Evolutionary conservation across 1,140 invertebrate species (phyloP), one percentile per base, ranked within the genome.

Genomic region (Cotesia chilonis): DNA sequence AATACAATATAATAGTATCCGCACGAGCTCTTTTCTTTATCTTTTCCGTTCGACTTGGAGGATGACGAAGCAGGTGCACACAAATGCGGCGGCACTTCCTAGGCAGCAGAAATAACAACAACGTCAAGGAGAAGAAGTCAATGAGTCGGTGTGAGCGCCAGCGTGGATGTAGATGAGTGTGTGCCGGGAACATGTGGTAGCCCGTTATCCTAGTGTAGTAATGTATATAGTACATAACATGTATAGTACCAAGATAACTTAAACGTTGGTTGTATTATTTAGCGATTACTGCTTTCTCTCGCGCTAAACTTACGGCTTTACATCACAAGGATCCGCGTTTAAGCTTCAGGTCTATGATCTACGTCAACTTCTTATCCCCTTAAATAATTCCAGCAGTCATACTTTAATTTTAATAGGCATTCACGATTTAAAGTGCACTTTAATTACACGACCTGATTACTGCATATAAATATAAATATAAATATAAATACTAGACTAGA

Each of bases 1-100:
- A 28, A 28, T 28, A 28, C 28, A 28, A 28, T 28, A 28, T 28
- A 28, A 20, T 59, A 20, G 20, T 59, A 59, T 59, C 17, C 57
- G 57, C 14, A 59, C 57, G 57, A 59, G 57, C 20, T 59, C 7
- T 59, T 59, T 59, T 59, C 14, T 59, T 59, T 59, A 4, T 9
- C 57, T 59, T 59, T 59, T 20, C 17, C 57, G 57, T 59, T 59
- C 20, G 57, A 20, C 57, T 14, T 20, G 57, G 4, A 59, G 57
- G 57, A 59, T 59, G 57, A 59, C 57, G 57, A 59, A 20, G 57
- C 57, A 59, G 57, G 57, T 59, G 57, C 20, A 59, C 57, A 59
- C 57, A 59, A 59, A 59, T 59, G 57, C 57, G 57, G 57, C 57
- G 28, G 57, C 57, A 59, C 57, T 59, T 59, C 57, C 57, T 59